phyloP scores from a whole-genome alignment of 2,888 invertebrate species.

The Anarsia innoxiella region DNA sequence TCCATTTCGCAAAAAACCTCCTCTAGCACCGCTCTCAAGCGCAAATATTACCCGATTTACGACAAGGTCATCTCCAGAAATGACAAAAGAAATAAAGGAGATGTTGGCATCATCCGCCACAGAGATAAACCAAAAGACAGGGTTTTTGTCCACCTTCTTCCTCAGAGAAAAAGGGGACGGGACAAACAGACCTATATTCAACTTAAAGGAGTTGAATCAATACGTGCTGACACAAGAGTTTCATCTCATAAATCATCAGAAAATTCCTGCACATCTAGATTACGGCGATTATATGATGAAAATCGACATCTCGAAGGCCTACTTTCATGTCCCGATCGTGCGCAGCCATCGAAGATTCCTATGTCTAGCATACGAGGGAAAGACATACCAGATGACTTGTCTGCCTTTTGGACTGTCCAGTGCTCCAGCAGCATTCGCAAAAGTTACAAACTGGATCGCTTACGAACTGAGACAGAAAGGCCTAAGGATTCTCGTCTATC shows the following conservation, averaged over 20 bases:
- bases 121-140: neutral
- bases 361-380: constrained; percentile 12
- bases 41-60: too few species aligned
- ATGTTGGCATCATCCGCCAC: neutral
- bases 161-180: constrained; percentile 16
- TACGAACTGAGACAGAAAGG: constrained; percentile 11
- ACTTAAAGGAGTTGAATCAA: constrained; percentile 14
- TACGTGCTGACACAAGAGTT: constrained; percentile 11
- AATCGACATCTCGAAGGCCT: constrained; percentile 21
- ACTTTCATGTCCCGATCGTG: constrained; percentile 16
- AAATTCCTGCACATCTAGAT: constrained; percentile 13
- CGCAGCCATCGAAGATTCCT: constrained; percentile 19
- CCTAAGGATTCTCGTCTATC: constrained; percentile 12
- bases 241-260: constrained; percentile 13
- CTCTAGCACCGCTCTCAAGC: too few species aligned
- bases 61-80: too few species aligned
- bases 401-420: constrained; percentile 19
- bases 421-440: constrained; percentile 17
- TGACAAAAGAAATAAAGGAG: constrained; percentile 2
- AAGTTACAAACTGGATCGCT: constrained; percentile 19
- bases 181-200: constrained; percentile 15
- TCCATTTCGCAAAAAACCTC: constrained; percentile 11
- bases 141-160: constrained; percentile 13
- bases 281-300: constrained; percentile 16
- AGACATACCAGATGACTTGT: constrained; percentile 17